Evolutionary conservation across 1,140 invertebrate species (phyloP), one percentile per base, ranked within the genome.

Genomic region (Magallana angulata): DNA sequence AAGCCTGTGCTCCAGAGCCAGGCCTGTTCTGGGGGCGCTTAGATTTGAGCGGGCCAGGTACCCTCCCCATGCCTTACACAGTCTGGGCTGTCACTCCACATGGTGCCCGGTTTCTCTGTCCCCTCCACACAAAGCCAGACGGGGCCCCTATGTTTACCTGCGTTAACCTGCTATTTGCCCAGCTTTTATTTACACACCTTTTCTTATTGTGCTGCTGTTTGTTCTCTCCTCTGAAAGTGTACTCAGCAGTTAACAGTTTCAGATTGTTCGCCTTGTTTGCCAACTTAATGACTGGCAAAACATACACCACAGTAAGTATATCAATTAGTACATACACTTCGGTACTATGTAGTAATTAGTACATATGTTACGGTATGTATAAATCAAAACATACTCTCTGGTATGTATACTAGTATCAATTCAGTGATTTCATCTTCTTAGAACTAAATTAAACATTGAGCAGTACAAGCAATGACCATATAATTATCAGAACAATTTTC

Each of bases 161-260:
- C 68, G 8, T 24, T 48, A 48, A 48, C 36, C 36, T 48, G 36
- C 36, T 48, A 30, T 76, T 76, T 30, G 14, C 60, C 16, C 60
- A 64, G 60, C 16, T 64, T 64, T 64, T 64, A 64, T 64, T 30
- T 18, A 76, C 68, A 24, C 68, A 76, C 18, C 24, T 30, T 76
- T 36, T 76, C 36, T 76, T 30, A 76, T 76, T 76, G 36, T 76
- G 12, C 9, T 1, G 8, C 24, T 76, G 68, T 76, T 76, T 76
- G 68, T 30, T 48, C 36, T 48, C 36, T 48, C 36, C 36, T 2
- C 36, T 48, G 36, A 48, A 2, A 4, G 36, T 48, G 36, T 48
- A 30, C 24, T 76, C 24, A 7, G 24, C 68, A 76, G 24, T 76
- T 76, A 76, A 76, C 68, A 11, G 68, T 76, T 30, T 76, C 18